phyloP scores from a whole-genome alignment of 2,797 vertebrate genomes.

The Parambassis ranga region DNA sequence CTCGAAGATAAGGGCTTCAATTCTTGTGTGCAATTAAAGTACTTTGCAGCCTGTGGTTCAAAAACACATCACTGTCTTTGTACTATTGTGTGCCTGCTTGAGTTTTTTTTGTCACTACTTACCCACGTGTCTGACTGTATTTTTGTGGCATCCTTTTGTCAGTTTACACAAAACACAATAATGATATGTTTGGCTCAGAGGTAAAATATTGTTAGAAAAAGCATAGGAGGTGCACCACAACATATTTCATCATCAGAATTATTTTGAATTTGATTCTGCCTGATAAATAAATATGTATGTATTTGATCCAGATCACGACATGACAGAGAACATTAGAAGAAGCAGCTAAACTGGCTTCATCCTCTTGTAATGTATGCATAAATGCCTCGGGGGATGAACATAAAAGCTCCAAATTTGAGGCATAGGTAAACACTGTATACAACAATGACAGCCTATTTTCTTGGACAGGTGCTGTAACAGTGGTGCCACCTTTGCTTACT shows the following conservation, averaged over 20 bases:
- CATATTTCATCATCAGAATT: background rate
- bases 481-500: background rate
- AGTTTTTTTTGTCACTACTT: conserved; percentile 12
- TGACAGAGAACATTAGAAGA: background rate
- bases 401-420: conserved; percentile 14
- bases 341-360: background rate
- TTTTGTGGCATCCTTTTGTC: conserved; percentile 7
- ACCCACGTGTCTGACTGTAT: background rate
- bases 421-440: background rate
- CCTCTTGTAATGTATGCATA: background rate
- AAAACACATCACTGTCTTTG: conserved; percentile 16
- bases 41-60: conserved; percentile 6
- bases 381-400: background rate
- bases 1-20: conserved; percentile 31
- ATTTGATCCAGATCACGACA: background rate
- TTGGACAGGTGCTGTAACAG: too few relatives aligned
- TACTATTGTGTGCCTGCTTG: conserved; percentile 12
- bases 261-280: too few relatives aligned
- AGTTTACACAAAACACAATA: conserved; percentile 5
- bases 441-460: background rate
- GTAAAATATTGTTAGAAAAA: too few relatives aligned
- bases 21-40: conserved; percentile 46
- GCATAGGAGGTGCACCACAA: too few relatives aligned
- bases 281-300: background rate
- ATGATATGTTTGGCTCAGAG: background rate